Conservation (phyloP, 1,140 invertebrate species). For the Pantala flavescens region DNA sequence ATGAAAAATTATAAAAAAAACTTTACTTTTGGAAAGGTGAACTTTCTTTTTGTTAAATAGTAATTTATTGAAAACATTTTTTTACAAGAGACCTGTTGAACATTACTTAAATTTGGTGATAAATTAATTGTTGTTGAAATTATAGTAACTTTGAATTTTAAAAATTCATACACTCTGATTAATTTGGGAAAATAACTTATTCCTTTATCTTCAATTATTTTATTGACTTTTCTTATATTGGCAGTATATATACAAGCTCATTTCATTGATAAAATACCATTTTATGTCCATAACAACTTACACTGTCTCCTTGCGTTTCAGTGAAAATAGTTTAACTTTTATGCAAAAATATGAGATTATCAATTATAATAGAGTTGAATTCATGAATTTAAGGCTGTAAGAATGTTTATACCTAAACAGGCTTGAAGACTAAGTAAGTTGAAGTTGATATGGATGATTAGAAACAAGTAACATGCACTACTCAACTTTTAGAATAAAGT, state of each 20-base stretch:
- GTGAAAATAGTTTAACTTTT: not conserved
- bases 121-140: too few species aligned
- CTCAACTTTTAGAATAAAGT: not conserved
- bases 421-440: not conserved
- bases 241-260: not conserved
- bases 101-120: too few species aligned
- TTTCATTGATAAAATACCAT: not conserved
- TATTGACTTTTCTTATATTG: too few species aligned
- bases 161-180: too few species aligned
- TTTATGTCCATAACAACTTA: not conserved
- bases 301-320: not conserved
- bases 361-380: not conserved
- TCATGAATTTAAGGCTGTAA: not conserved
- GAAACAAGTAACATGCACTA: not conserved
- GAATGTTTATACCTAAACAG: not conserved
- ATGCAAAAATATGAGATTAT: constrained; percentile 5
- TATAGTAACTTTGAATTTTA: too few species aligned
- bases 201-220: too few species aligned
- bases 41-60: too few species aligned
- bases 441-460: not conserved
- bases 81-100: too few species aligned
- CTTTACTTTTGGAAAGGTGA: too few species aligned
- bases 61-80: too few species aligned
- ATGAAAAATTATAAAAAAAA: too few species aligned
- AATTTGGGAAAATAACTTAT: too few species aligned